Base-by-base conservation (phyloP, 2,113 vertebrate species). In the Grantiella picta region DNA sequence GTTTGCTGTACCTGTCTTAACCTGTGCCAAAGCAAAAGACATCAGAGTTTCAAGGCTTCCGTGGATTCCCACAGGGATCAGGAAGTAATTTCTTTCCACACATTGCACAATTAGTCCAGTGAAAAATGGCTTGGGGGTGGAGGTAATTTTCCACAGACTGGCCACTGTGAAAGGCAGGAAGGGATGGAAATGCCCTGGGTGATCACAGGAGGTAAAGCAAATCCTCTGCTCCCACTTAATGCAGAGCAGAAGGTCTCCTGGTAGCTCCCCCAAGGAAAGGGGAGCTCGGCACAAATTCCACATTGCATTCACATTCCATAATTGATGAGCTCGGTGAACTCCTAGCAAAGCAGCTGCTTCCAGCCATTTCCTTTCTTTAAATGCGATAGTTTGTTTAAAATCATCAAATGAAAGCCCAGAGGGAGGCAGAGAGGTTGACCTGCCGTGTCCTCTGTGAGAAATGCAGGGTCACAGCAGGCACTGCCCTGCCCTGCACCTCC, bases 361-460 rank as follows among this genome's bases (percentile, higher is more conserved):
- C 87, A 92, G 81, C 70, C 86, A 86, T 92, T 94, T 83, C 71
- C 85, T 71, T 86, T 73, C 77, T 92, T 95, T 92, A 81, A 79
- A 83, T 49, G 35, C 47, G 86, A 86, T 83, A 80, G 50, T 92
- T 95, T 91, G 66, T 90, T 94, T 88, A 93, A 86, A 93, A 86
- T 23, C 16, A 1, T 86, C 68, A 90, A 64, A 75, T 42, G 44
- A 86, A 93, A 89, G 69, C 92, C 92, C 85, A 31, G 88, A 78
- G 69, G 94, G 79, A 96, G 60, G 18, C 35, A 9, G 25, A 42
- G 52, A 78, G 44, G 84, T 93, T 95, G 88, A 75, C 52, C 82
- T 92, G 23, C 71, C 75, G 68, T 81, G 82, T 64, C 56, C 36
- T 22, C 44, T 75, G 79, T 79, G 86, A 89, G 93, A 93, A 76